Conservation (phyloP, 2,113 vertebrate species). For the Cettia cetti region DNA sequence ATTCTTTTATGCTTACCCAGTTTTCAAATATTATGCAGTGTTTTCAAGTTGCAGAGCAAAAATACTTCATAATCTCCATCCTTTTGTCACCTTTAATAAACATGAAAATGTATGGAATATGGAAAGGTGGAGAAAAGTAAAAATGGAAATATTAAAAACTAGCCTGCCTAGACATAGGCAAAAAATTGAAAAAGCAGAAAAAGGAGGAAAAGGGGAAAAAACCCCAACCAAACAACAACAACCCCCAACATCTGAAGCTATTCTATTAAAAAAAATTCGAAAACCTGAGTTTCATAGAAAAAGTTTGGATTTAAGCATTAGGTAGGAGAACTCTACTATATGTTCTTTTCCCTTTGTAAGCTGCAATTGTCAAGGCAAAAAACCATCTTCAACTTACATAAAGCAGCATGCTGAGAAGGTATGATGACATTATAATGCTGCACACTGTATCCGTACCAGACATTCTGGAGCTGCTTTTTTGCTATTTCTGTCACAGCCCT, state of each 20-base stretch:
- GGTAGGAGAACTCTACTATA: background rate
- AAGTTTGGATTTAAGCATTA: background rate
- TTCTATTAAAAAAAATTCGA: background rate
- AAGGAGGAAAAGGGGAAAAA: background rate
- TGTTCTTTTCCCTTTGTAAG: background rate
- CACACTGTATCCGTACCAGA: background rate
- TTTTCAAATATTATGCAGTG: background rate
- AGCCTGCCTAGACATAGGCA: background rate
- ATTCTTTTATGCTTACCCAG: background rate
- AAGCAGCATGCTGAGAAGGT: conserved; percentile 1
- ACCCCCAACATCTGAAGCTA: background rate
- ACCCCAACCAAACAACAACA: background rate
- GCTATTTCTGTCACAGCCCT: background rate
- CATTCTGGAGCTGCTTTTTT: background rate
- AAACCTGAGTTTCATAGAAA: background rate
- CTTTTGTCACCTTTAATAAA: background rate
- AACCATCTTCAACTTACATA: background rate
- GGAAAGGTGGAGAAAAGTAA: background rate
- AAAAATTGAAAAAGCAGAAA: background rate
- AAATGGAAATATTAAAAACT: background rate
- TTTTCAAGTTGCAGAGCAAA: background rate
- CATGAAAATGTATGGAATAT: background rate
- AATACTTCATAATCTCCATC: background rate
- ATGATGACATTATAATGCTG: background rate
- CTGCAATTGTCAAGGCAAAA: background rate